Evolutionary conservation across 2,113 vertebrate species (phyloP).

Genomic region (Sapayoa aenigma): DNA sequence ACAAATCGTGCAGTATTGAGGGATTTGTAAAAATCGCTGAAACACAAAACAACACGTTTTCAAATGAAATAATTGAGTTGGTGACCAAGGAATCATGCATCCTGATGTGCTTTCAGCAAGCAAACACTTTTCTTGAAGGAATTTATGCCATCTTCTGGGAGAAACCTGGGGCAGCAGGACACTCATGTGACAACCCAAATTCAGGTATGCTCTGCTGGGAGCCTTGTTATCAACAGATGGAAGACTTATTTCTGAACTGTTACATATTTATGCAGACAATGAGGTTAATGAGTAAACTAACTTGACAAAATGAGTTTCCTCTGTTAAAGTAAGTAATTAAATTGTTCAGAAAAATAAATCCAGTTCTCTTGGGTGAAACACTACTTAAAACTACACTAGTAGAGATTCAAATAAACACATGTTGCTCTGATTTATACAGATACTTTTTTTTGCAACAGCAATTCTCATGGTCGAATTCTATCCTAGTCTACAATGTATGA

Average conservation of each 20-base stretch:
- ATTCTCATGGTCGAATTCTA: not conserved
- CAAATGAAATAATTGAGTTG: not conserved
- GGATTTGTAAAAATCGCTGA: accelerated
- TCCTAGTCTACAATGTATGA: not conserved
- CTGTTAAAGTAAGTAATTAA: not conserved
- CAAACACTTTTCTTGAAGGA: accelerated
- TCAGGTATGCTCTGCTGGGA: not conserved
- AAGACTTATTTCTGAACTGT: not conserved
- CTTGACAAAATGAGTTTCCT: not conserved
- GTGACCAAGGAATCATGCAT: accelerated
- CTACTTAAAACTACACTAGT: not conserved
- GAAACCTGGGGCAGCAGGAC: accelerated
- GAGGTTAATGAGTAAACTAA: not conserved
- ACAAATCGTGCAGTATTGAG: accelerated
- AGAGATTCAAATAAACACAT: not conserved
- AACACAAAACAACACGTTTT: accelerated
- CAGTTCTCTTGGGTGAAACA: not conserved
- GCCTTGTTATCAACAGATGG: not conserved
- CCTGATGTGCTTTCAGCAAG: not conserved
- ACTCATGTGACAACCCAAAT: not conserved
- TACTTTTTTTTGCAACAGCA: not conserved
- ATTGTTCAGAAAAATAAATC: not conserved
- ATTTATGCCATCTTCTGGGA: not conserved
- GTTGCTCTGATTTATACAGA: not conserved
- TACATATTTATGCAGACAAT: not conserved